phyloP scores from a whole-genome alignment of 2,113 vertebrate species.

The Rhabdornis inornatus region DNA sequence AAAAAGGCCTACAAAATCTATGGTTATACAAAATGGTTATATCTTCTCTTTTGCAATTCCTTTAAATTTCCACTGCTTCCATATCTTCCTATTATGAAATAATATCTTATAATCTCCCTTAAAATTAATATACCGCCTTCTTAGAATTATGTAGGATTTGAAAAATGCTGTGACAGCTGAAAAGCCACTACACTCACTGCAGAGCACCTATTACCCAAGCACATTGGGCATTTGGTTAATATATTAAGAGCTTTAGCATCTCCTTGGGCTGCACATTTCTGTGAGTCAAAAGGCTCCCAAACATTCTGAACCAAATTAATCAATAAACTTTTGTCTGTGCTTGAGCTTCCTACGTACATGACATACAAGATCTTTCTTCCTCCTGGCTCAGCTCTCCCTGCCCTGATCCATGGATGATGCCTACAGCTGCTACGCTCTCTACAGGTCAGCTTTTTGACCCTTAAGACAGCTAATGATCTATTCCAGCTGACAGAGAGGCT shows the following conservation, averaged over 20 bases:
- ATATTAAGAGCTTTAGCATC: background rate
- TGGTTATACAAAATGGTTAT: too few relatives aligned
- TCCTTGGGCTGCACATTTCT: background rate
- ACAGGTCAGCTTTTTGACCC: background rate
- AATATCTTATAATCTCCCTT: background rate
- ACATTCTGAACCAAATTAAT: background rate
- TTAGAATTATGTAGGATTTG: background rate
- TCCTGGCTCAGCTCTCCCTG: background rate
- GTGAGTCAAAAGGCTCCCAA: background rate
- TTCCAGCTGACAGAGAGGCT: background rate
- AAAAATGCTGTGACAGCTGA: background rate
- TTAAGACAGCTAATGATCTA: background rate
- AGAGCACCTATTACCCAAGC: background rate
- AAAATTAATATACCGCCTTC: background rate
- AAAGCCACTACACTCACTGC: background rate
- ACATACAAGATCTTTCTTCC: background rate
- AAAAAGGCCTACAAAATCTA: background rate
- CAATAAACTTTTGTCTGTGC: background rate
- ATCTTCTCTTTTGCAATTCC: background rate
- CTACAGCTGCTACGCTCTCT: accelerated
- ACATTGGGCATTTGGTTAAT: background rate
- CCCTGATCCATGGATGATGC: background rate
- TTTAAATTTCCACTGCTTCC: background rate
- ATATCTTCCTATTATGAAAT: background rate
- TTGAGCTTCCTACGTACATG: background rate